A percentile compares a stretch with the other conserved stretches of the same genome.
These are phyloP conservation scores for Bruchidius siliquastri DNA, from an alignment of 2,888 invertebrate genomes.

Conservation along the genomic window DNA sequence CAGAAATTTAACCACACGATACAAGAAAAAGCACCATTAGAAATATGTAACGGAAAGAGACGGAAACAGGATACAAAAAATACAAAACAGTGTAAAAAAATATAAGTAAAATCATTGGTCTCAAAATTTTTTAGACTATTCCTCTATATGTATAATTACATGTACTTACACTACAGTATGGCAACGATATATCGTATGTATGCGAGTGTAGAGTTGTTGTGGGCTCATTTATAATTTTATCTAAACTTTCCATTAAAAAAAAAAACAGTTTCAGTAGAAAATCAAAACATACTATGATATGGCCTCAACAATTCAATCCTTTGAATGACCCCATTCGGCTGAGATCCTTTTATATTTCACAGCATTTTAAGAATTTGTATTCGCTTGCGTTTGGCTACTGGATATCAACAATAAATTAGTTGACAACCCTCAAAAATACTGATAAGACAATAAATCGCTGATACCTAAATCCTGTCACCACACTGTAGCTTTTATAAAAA, in stretches of 20 bases:
- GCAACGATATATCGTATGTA: neutral
- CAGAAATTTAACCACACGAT: neutral
- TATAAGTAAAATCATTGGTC: slow-evolving; percentile 9
- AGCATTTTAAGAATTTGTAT: too few relatives aligned
- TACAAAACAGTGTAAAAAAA: slow-evolving; percentile 3
- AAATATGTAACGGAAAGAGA: slow-evolving; percentile 1
- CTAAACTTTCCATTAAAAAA: too few relatives aligned
- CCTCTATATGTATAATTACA: neutral
- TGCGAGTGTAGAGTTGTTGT: too few relatives aligned
- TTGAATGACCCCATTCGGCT: too few relatives aligned
- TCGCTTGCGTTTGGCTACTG: too few relatives aligned
- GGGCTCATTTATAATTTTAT: too few relatives aligned
- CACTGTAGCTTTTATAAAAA: slow-evolving; percentile 5
- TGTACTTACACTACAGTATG: neutral
- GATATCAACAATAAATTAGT: too few relatives aligned
- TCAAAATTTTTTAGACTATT: slow-evolving; percentile 3
- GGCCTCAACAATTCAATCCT: too few relatives aligned
- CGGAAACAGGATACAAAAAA: neutral
- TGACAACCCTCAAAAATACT: neutral
- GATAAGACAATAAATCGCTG: neutral
- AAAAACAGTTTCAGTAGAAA: too few relatives aligned
- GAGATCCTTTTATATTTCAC: too few relatives aligned
- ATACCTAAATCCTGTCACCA: neutral
- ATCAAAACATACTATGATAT: too few relatives aligned
- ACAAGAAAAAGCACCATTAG: neutral